Base-by-base conservation (phyloP, 1,140 invertebrate genomes). In the Calosoma granatense region DNA sequence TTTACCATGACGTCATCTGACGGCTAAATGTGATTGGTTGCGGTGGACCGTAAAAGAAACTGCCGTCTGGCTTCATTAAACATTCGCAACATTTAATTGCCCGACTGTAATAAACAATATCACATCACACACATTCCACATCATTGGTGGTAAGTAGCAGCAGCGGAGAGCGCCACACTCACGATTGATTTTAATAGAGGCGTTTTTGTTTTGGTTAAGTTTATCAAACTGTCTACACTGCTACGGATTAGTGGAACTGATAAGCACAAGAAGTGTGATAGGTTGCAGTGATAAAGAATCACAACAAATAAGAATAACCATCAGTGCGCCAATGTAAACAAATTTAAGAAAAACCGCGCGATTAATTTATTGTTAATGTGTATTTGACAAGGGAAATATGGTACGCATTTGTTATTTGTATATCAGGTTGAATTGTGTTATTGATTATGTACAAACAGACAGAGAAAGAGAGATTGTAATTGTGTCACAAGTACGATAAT, bases 1-100 rank as follows among this genome's bases (percentile, higher is more conserved):
- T 47, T 47, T 47, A 47, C 9, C 41, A 47, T 47, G 41, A 47
- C 41, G 41, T 47, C 41, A 47, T 47, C 41, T 12, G 17, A 3
- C 41, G 41, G 17, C 17, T 47, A 47, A 47, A 47, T 47, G 15
- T 47, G 41, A 47, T 47, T 47, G 41, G 41, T 17, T 12, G 41
- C 41, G 15, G 41, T 47, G 17, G 41, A 47, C 41, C 41, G 17
- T 47, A 11, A 47, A 47, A 47, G 41, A 47, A 47, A 17, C 17
- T 12, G 9, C 15, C 41, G 41, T 47, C 17, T 47, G 3, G 15
- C 17, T 47, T 47, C 41, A 9, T 47, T 47, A 47, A 17, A 11
- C 17, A 47, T 11, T 6, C 17, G 41, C 41, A 11, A 47, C 15
- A 17, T 47, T 47, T 17, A 12, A 47, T 47, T 9, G 41, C 3